Conservation (phyloP, 2,888 invertebrate genomes). For the Octodonta nipae region DNA sequence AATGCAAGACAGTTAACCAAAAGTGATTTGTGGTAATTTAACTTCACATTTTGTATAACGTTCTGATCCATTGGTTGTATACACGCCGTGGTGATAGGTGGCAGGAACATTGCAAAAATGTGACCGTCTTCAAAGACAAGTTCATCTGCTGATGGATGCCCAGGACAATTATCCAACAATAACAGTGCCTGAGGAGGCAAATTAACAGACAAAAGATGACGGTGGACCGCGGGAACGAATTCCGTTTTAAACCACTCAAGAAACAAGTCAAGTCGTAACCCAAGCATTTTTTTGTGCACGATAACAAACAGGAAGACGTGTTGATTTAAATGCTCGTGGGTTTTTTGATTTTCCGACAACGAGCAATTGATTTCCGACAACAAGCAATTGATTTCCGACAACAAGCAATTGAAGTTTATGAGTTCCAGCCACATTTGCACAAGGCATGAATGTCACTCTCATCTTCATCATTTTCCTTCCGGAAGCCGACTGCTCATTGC, state of each 20-base stretch:
- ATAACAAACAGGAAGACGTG: neutral
- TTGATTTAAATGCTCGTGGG: neutral
- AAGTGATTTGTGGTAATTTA: neutral
- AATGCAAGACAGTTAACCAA: too few species aligned
- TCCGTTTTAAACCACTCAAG: neutral
- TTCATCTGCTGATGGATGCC: neutral
- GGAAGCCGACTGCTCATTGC: too few species aligned
- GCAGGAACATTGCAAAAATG: neutral
- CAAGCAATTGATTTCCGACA: too few species aligned
- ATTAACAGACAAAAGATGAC: neutral
- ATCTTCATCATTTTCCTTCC: too few species aligned
- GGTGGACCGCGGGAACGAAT: neutral
- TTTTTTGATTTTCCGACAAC: neutral
- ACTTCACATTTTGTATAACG: neutral
- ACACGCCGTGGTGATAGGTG: neutral
- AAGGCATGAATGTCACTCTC: slow-evolving; percentile 1
- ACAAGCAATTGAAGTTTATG: neutral
- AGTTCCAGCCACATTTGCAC: slow-evolving; percentile 1
- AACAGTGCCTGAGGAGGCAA: neutral
- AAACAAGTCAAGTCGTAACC: neutral
- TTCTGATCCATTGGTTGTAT: neutral
- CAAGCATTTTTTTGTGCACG: neutral
- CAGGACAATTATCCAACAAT: neutral
- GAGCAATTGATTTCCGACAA: too few species aligned
- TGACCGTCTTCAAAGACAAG: neutral